Evolutionary conservation across 2,888 invertebrate genomes (phyloP).

Genomic region (Cerastis leucographa): DNA sequence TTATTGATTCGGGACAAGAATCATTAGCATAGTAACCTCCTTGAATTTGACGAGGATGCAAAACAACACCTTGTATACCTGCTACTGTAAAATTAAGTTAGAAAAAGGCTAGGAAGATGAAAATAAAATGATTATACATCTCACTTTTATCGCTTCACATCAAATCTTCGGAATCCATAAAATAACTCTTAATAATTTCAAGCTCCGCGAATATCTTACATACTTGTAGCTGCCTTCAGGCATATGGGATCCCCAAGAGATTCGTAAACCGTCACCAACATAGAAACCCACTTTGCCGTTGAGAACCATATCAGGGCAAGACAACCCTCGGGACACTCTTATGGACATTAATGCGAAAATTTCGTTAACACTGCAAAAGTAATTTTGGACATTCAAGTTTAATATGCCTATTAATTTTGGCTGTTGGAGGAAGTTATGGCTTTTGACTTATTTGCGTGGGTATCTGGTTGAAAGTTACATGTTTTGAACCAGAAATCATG

Average conservation of each 20-base stretch:
- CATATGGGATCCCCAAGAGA: conserved; percentile 50
- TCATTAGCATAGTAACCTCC: too few species aligned
- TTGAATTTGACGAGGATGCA: too few species aligned
- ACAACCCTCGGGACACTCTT: conserved; percentile 30
- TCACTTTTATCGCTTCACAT: not conserved
- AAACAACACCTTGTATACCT: too few species aligned
- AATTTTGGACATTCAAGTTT: conserved; percentile 5
- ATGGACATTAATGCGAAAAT: conserved; percentile 43
- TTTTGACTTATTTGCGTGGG: not conserved
- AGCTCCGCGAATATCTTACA: conserved; percentile 9
- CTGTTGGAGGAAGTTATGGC: not conserved
- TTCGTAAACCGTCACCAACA: conserved; percentile 57
- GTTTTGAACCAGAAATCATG: not conserved
- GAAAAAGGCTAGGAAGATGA: not conserved
- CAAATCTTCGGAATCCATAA: conserved; percentile 6
- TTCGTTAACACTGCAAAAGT: conserved; percentile 29
- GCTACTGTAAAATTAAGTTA: not conserved
- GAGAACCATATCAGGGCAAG: conserved; percentile 38
- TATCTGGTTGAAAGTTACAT: not conserved
- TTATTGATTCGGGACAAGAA: too few species aligned
- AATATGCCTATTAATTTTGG: not conserved
- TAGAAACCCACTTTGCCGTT: conserved; percentile 56
- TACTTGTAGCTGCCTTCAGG: conserved; percentile 32
- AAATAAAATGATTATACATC: not conserved
- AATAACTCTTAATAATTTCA: conserved; percentile 10